These are phyloP conservation scores for Macrobrachium rosenbergii DNA, from an alignment of 1,140 invertebrate species.

Conservation along the genomic window DNA sequence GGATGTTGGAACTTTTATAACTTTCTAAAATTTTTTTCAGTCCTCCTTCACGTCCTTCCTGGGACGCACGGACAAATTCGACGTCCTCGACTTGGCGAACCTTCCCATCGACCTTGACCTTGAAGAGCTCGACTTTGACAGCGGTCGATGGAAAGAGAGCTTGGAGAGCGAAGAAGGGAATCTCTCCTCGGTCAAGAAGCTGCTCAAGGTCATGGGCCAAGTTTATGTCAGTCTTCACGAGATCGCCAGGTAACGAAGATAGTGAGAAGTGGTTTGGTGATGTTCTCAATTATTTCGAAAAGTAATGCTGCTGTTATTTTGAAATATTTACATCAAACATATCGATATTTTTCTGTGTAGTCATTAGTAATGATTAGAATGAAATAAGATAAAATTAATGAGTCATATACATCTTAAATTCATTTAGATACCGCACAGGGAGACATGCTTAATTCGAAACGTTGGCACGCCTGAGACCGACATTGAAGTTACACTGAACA, in stretches of 20 bases:
- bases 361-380: too few relatives aligned
- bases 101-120: neutral
- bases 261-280: neutral
- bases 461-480: too few relatives aligned
- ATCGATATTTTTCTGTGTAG: too few relatives aligned
- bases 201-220: conserved; percentile 7
- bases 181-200: neutral
- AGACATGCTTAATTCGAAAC: too few relatives aligned
- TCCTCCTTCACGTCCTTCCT: neutral
- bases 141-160: neutral
- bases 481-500: too few relatives aligned
- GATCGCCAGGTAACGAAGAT: conserved; percentile 32
- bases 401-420: too few relatives aligned
- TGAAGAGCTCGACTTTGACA: neutral
- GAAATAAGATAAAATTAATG: too few relatives aligned
- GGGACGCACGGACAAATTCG: neutral
- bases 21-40: neutral
- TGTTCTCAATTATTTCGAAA: neutral
- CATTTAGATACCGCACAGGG: too few relatives aligned
- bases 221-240: conserved; percentile 40
- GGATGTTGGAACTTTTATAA: too few relatives aligned
- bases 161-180: neutral
- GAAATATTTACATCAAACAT: too few relatives aligned
- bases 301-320: neutral
- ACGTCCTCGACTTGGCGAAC: neutral